Conservation (phyloP, 2,888 invertebrate species). For the Drosophila multiciliata region DNA sequence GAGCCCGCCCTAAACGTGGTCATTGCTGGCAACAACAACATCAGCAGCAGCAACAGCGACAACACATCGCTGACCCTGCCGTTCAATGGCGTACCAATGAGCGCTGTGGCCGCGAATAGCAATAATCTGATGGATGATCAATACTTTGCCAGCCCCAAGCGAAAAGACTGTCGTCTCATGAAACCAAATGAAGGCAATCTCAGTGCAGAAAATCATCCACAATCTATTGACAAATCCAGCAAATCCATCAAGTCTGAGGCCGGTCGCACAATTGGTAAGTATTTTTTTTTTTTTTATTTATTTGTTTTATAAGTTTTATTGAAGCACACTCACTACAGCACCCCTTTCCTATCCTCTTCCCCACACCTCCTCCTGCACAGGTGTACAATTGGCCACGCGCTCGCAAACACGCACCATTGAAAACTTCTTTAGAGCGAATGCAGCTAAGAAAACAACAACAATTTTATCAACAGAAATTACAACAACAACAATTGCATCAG, state of each 20-base stretch:
- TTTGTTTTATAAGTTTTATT: slow-evolving; percentile 40
- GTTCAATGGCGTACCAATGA: slow-evolving; percentile 46
- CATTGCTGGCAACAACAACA: slow-evolving; percentile 14
- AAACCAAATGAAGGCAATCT: slow-evolving; percentile 66
- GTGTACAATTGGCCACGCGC: slow-evolving; percentile 81
- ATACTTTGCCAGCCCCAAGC: slow-evolving; percentile 85
- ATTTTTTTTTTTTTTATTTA: not conserved
- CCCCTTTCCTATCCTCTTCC: not conserved
- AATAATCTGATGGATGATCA: slow-evolving; percentile 82
- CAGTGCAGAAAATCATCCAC: slow-evolving; percentile 28
- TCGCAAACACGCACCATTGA: slow-evolving; percentile 83
- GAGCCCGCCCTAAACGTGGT: slow-evolving; percentile 49
- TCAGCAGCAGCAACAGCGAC: not conserved
- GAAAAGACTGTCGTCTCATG: slow-evolving; percentile 85
- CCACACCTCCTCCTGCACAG: slow-evolving; percentile 41
- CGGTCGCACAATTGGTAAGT: slow-evolving; percentile 78
- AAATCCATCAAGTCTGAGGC: slow-evolving; percentile 53
- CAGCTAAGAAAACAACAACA: slow-evolving; percentile 50
- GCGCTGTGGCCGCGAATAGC: slow-evolving; percentile 41
- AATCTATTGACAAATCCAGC: slow-evolving; percentile 29
- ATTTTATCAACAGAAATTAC: slow-evolving; percentile 28
- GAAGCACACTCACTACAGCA: slow-evolving; percentile 16
- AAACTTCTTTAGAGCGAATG: slow-evolving; percentile 81
- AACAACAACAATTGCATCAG: slow-evolving; percentile 14
- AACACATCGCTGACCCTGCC: slow-evolving; percentile 33